Base-by-base conservation (phyloP, 2,113 vertebrate species). In the Austrofundulus limnaeus region DNA sequence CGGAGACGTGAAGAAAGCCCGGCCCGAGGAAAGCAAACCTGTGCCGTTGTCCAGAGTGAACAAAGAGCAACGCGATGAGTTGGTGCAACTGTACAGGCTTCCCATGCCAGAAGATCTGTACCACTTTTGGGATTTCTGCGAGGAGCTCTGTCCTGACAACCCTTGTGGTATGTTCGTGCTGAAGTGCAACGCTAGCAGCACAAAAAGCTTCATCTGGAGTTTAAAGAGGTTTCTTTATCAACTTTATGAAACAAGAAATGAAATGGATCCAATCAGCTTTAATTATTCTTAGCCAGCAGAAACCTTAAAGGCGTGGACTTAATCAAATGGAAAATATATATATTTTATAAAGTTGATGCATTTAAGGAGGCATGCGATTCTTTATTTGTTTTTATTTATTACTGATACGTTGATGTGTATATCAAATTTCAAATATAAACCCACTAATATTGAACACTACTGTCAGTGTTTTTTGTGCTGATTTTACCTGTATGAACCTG, bases 71-170 rank as follows among this genome's bases (percentile, higher is more conserved):
- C 92, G 90, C 43, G 94, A 95, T 63, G 93, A 95, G 49, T 89
- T 95, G 19, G 82, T 78, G 10, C 86, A 78, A 45, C 82, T 92
- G 12, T 98, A 96, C 79, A 89, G 70, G 13, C 93, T 99, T 38
- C 84, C 88, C 2, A 92, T 97, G 85, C 97, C 97, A 23, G 94
- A 95, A 55, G 96, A 99, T 70, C 94, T 98, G 69, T 98, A 93
- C 70, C 92, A 95, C 45, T 96, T 99, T 52, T 99, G 97, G 97
- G 93, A 93, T 56, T 95, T 98, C 78, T 99, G 97, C 87, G 89
- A 92, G 66, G 90, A 92, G 0, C 88, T 96, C 53, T 72, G 90
- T 75, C 87, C 93, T n/a, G 94, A 94, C 51, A 89, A 91, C 50
- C 96, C 96, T 13, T 80, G 91, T 75, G 95, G 97, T 99, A 84